phyloP scores from a whole-genome alignment of 2,888 invertebrate species.

The Chrysolina haemoptera region DNA sequence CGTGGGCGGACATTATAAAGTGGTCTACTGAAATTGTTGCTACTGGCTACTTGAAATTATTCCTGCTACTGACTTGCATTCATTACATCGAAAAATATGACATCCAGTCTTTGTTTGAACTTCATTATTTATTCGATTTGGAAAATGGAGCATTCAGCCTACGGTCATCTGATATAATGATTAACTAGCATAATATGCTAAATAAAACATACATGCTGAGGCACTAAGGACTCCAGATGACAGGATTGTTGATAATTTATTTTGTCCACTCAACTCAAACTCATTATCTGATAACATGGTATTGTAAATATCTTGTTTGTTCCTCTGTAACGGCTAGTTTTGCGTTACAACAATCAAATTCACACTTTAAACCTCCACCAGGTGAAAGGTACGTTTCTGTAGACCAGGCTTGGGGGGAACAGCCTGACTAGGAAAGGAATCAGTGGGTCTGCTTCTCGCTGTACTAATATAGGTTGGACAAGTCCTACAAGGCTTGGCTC shows the following conservation, averaged over 20 bases:
- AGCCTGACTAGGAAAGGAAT: too few relatives aligned
- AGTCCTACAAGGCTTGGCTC: too few relatives aligned
- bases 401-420: too few relatives aligned
- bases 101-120: constrained; percentile 42
- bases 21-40: constrained; percentile 54
- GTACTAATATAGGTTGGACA: too few relatives aligned
- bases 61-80: constrained; percentile 56
- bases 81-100: constrained; percentile 46
- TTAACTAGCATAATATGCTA: constrained; percentile 41
- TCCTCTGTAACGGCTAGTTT: too few relatives aligned
- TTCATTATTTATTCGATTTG: constrained; percentile 49
- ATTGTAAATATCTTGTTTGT: too few relatives aligned
- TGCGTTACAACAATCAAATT: too few relatives aligned
- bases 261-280: background rate
- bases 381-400: too few relatives aligned
- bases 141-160: constrained; percentile 43
- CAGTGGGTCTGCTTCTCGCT: too few relatives aligned
- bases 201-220: constrained; percentile 18
- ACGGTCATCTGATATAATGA: constrained; percentile 43
- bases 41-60: constrained; percentile 59
- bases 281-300: constrained; percentile 1
- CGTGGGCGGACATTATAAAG: constrained; percentile 60
- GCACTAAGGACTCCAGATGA: constrained; percentile 19
- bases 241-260: background rate
- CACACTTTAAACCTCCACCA: too few relatives aligned